Evolutionary conservation across 2,797 vertebrate genomes (phyloP).

Genomic region (Austrolebias charrua): DNA sequence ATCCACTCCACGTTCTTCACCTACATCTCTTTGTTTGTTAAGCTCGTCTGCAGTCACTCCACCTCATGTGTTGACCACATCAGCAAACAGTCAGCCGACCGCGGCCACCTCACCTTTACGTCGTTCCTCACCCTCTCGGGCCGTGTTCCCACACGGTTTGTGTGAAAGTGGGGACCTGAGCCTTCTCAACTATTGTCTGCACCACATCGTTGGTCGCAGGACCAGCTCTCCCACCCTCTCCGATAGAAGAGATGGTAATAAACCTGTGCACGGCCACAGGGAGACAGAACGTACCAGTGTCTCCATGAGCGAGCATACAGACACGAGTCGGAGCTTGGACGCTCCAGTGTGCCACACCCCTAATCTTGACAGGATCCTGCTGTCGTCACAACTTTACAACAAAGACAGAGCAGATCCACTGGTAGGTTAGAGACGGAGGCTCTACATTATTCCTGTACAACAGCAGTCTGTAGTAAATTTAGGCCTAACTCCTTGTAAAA

Average conservation of each 20-base stretch:
- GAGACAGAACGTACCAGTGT: slow-evolving; percentile 11
- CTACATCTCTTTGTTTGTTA: slow-evolving; percentile 30
- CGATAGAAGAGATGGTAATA: slow-evolving; percentile 31
- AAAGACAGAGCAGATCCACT: slow-evolving; percentile 51
- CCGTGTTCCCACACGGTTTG: slow-evolving; percentile 23
- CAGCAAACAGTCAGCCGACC: slow-evolving; percentile 20
- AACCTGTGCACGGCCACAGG: slow-evolving; percentile 17
- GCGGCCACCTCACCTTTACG: slow-evolving; percentile 10
- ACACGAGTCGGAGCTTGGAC: slow-evolving; percentile 52
- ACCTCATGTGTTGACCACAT: slow-evolving; percentile 21
- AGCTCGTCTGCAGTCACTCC: slow-evolving; percentile 22
- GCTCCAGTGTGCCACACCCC: slow-evolving; percentile 23
- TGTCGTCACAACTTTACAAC: slow-evolving; percentile 33
- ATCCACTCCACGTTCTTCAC: slow-evolving; percentile 18
- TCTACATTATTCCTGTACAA: slow-evolving; percentile 25
- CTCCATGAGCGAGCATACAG: slow-evolving; percentile 18
- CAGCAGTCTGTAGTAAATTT: slow-evolving; percentile 23
- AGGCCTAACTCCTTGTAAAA: slow-evolving; percentile 29
- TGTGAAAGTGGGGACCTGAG: slow-evolving; percentile 65
- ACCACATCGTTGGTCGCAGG: slow-evolving; percentile 71
- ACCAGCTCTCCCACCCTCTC: slow-evolving; percentile 70
- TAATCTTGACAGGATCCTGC: slow-evolving; percentile 45
- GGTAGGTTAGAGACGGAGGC: slow-evolving; percentile 70
- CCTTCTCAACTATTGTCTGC: slow-evolving; percentile 75
- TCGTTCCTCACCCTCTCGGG: slow-evolving; percentile 20